These are phyloP conservation scores for Euzetes globulus DNA, from an alignment of 2,888 invertebrate species.

Conservation along the genomic window DNA sequence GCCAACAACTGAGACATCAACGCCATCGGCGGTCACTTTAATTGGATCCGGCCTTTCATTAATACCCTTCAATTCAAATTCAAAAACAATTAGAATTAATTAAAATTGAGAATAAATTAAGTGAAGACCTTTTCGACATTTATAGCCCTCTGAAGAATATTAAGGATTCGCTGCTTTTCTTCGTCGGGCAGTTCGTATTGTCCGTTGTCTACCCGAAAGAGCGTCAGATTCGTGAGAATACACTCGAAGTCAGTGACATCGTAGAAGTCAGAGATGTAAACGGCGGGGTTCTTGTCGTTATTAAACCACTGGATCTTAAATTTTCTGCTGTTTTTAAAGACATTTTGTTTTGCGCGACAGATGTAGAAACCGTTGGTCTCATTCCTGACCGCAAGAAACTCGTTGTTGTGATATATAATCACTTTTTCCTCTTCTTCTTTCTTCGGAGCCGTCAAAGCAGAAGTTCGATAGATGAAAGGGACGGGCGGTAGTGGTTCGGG, in stretches of 20 bases:
- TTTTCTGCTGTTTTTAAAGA: slow-evolving; percentile 72
- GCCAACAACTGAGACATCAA: slow-evolving; percentile 42
- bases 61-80: slow-evolving; percentile 51
- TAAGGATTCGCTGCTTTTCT: slow-evolving; percentile 70
- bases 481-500: slow-evolving; percentile 55
- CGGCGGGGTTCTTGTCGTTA: slow-evolving; percentile 47
- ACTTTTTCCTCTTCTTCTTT: slow-evolving; percentile 61
- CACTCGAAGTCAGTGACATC: slow-evolving; percentile 82
- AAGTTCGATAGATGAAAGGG: slow-evolving; percentile 38
- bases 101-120: background rate
- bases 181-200: slow-evolving; percentile 61
- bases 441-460: slow-evolving; percentile 16
- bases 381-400: slow-evolving; percentile 82
- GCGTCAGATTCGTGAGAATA: slow-evolving; percentile 72
- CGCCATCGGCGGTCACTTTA: slow-evolving; percentile 41
- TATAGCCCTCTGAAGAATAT: slow-evolving; percentile 73
- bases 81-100: too few relatives aligned
- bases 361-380: slow-evolving; percentile 64
- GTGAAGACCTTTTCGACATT: slow-evolving; percentile 60
- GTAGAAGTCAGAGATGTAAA: slow-evolving; percentile 81
- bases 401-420: slow-evolving; percentile 78
- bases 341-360: slow-evolving; percentile 82
- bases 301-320: slow-evolving; percentile 80
- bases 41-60: slow-evolving; percentile 52
- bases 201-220: slow-evolving; percentile 64